Evolutionary conservation across 2,113 vertebrate species (phyloP), one percentile per base, ranked within the genome.

Genomic region (Phyllostomus discolor): DNA sequence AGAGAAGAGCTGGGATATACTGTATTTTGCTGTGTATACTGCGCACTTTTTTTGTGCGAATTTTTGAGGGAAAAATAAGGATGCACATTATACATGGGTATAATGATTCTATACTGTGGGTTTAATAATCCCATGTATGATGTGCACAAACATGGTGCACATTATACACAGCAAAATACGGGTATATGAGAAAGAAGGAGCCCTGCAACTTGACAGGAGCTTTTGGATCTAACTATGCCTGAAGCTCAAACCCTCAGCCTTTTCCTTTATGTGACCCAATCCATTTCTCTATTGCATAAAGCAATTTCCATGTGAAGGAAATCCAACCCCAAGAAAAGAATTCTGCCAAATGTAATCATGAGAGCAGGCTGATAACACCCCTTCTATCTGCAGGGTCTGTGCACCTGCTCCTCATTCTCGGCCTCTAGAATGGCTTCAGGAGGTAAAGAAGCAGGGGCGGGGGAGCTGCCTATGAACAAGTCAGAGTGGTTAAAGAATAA

Each of bases 281-380:
- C 52, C 73, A 3, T 84, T 59, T 43, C 57, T 22, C 46, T 57
- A 20, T 2, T 79, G 35, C 14, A 12, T 52, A 46, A 90, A 57
- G 57, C 57, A 72, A 73, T 59, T 88, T 91, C 90, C 57, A 81
- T 72, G 46, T n/a, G 50, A 83, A 84, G 50, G 90, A 95, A 93
- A 82, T 54, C 52, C 54, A 97, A 64, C 14, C 12, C 16, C 33
- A 88, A 95, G 88, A 72, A 92, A 88, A 64, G 20, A 92, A 87
- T 57, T 72, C 88, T 81, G 19, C 69, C 73, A 93, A 94, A 88
- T 19, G 33, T 22, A 85, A 28, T 43, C 22, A n/a, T 15, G 46
- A 66, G 6, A 35, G 17, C 54, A 6, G 16, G 19, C 35, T 72
- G 33, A 5, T 9, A 48, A 88, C 7, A 26, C 1, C 22, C 38